A percentile compares a stretch with the other conserved stretches of the same genome.
phyloP scores from a whole-genome alignment of 2,797 vertebrate genomes.

The Uromys caudimaculatus region DNA sequence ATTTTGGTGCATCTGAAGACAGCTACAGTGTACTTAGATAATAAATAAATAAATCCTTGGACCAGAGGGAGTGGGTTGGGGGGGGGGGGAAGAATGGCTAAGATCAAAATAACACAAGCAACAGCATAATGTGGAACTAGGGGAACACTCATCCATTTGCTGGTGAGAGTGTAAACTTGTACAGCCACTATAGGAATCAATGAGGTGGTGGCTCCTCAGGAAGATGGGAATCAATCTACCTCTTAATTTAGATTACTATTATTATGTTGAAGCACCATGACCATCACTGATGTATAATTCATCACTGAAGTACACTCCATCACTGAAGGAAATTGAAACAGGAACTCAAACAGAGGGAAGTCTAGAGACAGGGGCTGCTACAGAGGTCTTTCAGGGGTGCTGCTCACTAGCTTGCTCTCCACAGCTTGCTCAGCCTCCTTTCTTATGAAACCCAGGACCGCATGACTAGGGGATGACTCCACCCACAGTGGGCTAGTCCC shows the following conservation, averaged over 20 bases:
- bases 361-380: neutral
- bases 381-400: neutral
- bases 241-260: neutral
- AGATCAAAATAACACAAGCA: neutral
- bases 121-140: neutral
- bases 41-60: no score
- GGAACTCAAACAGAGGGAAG: neutral
- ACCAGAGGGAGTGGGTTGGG: no score
- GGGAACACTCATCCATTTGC: neutral
- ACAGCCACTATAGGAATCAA: neutral
- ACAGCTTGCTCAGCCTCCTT: neutral
- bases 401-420: neutral
- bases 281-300: neutral
- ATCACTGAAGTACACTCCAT: neutral
- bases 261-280: neutral
- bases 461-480: no score
- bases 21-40: no score
- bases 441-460: neutral
- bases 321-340: neutral
- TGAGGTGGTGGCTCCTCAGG: neutral
- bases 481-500: neutral
- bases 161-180: neutral
- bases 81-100: no score
- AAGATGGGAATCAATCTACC: neutral
- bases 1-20: no score